phyloP scores from a whole-genome alignment of 2,797 vertebrate species.

The Apogon talboti region DNA sequence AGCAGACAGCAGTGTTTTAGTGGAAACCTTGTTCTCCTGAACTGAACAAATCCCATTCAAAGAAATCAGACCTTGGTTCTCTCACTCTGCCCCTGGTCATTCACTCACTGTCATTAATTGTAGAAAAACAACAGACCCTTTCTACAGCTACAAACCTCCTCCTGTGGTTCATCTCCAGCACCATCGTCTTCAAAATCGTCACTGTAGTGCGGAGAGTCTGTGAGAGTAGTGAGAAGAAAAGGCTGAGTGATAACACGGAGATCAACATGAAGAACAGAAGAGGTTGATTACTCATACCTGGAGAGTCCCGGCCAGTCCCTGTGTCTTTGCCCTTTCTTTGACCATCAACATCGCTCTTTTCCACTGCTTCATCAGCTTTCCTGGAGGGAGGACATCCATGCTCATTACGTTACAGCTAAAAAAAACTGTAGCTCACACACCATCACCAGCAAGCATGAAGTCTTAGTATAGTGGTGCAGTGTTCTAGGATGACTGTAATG shows the following conservation, averaged over 20 bases:
- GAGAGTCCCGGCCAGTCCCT: conserved; percentile 33
- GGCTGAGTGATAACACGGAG: neutral
- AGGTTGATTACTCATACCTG: conserved; percentile 48
- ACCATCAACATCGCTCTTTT: conserved; percentile 43
- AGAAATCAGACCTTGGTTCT: too few species aligned
- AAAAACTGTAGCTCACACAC: neutral
- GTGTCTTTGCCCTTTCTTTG: conserved; percentile 11
- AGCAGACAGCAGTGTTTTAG: too few species aligned
- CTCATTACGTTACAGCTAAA: conserved; percentile 4
- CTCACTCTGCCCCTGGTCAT: too few species aligned
- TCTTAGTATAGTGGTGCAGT: neutral
- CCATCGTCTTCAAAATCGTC: conserved; percentile 82
- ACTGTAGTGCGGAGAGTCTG: conserved; percentile 77
- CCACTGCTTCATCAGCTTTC: conserved; percentile 32
- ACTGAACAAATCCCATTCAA: too few species aligned
- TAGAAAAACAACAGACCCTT: neutral
- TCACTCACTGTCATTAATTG: too few species aligned
- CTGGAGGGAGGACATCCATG: conserved; percentile 55
- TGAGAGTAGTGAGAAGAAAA: neutral
- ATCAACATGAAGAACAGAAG: neutral
- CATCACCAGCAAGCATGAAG: neutral
- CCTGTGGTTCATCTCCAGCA: conserved; percentile 39
- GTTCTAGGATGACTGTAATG: too few species aligned
- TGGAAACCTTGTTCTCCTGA: too few species aligned
- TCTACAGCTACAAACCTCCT: conserved; percentile 60